Evolutionary conservation across 1,140 invertebrate species (phyloP).

Genomic region (Eriosoma lanigerum): DNA sequence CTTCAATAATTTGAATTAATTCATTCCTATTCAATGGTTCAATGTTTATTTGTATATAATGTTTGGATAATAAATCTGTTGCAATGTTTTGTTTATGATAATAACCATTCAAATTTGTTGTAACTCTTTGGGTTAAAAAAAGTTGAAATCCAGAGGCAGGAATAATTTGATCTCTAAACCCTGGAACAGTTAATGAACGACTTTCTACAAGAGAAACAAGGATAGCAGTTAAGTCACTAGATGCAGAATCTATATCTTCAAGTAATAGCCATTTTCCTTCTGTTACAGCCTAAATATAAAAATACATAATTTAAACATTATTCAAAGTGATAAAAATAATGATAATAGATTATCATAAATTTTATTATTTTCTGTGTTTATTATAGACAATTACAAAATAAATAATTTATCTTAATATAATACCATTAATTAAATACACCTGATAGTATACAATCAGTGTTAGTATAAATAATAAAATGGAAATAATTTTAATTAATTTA

Average conservation of each 20-base stretch:
- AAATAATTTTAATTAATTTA: too few relatives aligned
- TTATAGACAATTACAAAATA: too few relatives aligned
- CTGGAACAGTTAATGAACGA: conserved; percentile 78
- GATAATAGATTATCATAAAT: too few relatives aligned
- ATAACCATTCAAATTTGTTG: conserved; percentile 62
- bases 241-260: conserved; percentile 94
- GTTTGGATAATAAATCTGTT: conserved; percentile 73
- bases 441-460: too few relatives aligned
- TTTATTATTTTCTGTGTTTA: too few relatives aligned
- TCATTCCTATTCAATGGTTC: conserved; percentile 76
- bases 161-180: conserved; percentile 78
- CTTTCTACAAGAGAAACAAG: conserved; percentile 84
- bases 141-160: conserved; percentile 84
- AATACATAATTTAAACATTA: conserved; percentile 11
- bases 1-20: conserved; percentile 68
- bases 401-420: too few relatives aligned
- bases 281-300: conserved; percentile 71
- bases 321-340: not conserved
- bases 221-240: conserved; percentile 87
- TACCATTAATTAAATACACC: too few relatives aligned
- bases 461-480: too few relatives aligned
- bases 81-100: conserved; percentile 66
- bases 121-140: conserved; percentile 83
- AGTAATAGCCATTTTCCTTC: conserved; percentile 89
- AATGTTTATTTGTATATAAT: conserved; percentile 79